These are phyloP conservation scores for Rotaria socialis DNA, from an alignment of 2,888 invertebrate genomes.

Conservation along the genomic window DNA sequence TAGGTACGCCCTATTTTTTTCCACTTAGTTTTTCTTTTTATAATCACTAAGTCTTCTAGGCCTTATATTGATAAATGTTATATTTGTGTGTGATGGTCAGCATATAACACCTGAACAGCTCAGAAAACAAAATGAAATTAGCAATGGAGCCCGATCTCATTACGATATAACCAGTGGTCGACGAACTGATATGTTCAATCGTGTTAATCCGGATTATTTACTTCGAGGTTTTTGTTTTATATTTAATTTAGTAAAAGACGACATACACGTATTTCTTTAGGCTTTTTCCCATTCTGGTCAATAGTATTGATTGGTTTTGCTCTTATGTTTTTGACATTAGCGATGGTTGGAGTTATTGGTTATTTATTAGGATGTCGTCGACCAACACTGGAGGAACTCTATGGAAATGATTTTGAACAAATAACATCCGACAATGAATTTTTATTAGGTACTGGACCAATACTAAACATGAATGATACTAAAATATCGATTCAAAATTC, in stretches of 20 bases:
- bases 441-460: neutral
- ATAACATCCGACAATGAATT: neutral
- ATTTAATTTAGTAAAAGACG: too few relatives aligned
- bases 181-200: constrained; percentile 22
- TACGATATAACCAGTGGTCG: neutral
- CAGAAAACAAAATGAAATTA: neutral
- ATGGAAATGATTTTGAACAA: constrained; percentile 24
- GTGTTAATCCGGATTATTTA: constrained; percentile 32
- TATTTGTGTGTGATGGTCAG: neutral
- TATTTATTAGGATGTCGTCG: constrained; percentile 34
- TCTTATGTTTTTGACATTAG: neutral
- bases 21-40: neutral
- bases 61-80: neutral
- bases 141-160: neutral
- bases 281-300: constrained; percentile 28
- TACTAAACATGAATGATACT: neutral
- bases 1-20: neutral
- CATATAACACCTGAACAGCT: neutral
- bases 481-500: neutral
- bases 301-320: neutral
- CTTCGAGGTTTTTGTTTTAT: neutral
- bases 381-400: neutral
- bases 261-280: neutral
- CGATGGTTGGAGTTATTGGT: neutral
- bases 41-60: neutral